Evolutionary conservation across 2,797 vertebrate genomes (phyloP).

Genomic region (Hylomyscus alleni): DNA sequence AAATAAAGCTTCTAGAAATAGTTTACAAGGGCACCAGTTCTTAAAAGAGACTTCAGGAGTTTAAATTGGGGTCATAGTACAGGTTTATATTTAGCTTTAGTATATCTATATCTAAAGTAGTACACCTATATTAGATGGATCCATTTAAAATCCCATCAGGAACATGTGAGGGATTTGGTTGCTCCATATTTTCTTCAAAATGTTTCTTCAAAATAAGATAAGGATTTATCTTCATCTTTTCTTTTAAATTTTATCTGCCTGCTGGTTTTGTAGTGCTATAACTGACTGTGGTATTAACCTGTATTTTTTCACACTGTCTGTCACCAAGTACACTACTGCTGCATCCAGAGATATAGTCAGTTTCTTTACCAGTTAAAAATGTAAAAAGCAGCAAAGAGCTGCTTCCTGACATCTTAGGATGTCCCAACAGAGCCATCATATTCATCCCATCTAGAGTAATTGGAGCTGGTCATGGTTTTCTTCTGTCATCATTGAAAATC

Average conservation of each 20-base stretch:
- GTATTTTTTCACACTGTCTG: neutral
- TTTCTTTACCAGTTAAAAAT: neutral
- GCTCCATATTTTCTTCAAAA: constrained; percentile 22
- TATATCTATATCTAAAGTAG: too few relatives aligned
- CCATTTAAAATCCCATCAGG: constrained; percentile 17
- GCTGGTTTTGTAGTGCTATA: constrained; percentile 50
- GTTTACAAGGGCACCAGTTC: neutral
- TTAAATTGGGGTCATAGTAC: neutral
- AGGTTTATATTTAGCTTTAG: constrained; percentile 3
- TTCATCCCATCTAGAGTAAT: too few relatives aligned
- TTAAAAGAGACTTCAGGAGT: neutral
- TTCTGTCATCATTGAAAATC: neutral
- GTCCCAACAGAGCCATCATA: neutral
- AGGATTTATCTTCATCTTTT: neutral
- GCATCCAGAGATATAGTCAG: neutral
- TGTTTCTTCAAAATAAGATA: too few relatives aligned
- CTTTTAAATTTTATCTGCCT: constrained; percentile 41
- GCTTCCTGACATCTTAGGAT: neutral
- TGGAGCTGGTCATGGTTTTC: neutral
- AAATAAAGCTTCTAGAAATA: neutral
- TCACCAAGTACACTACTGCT: neutral
- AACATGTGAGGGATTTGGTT: constrained; percentile 1
- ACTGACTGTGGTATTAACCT: constrained; percentile 61
- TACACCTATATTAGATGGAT: neutral
- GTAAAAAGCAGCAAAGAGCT: neutral